Percentiles rank a stretch among this genome's conserved stretches.
These are phyloP conservation scores for Nanger granti DNA, from an alignment of 2,113 vertebrate species.

Conservation along the genomic window DNA sequence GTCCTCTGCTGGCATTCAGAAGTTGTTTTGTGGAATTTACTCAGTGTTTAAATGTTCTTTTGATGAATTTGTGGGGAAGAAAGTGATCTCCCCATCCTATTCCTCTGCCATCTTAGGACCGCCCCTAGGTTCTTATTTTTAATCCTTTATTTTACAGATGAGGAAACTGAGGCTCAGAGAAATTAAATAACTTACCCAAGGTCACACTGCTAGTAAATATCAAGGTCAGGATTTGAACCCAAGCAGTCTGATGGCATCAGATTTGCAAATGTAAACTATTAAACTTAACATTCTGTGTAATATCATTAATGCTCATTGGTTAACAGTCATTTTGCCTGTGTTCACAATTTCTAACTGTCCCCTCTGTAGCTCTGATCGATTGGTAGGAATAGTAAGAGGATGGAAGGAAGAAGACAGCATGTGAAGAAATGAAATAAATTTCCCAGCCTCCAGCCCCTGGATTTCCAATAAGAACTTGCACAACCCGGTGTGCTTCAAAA, in stretches of 20 bases:
- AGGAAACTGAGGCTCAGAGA: neutral
- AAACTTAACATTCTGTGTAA: neutral
- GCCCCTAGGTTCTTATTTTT: neutral
- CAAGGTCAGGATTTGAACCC: neutral
- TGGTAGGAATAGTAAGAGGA: neutral
- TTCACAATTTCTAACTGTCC: neutral
- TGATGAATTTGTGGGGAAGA: too few species aligned
- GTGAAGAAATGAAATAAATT: neutral
- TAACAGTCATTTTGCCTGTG: neutral
- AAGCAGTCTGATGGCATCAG: neutral
- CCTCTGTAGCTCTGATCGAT: neutral
- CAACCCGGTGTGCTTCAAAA: slow-evolving; percentile 11
- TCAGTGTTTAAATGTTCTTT: too few species aligned
- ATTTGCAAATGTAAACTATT: neutral
- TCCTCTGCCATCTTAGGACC: too few species aligned
- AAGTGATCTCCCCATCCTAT: too few species aligned
- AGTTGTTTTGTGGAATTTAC: too few species aligned
- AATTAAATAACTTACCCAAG: neutral
- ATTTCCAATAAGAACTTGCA: slow-evolving; percentile 35
- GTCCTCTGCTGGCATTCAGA: too few species aligned
- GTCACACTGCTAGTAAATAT: neutral
- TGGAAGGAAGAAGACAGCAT: neutral
- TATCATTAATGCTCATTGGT: neutral
- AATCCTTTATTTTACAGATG: neutral
- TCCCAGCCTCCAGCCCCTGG: neutral